Base-by-base conservation (phyloP, 2,113 vertebrate species). In the Ceyx margarethae region DNA sequence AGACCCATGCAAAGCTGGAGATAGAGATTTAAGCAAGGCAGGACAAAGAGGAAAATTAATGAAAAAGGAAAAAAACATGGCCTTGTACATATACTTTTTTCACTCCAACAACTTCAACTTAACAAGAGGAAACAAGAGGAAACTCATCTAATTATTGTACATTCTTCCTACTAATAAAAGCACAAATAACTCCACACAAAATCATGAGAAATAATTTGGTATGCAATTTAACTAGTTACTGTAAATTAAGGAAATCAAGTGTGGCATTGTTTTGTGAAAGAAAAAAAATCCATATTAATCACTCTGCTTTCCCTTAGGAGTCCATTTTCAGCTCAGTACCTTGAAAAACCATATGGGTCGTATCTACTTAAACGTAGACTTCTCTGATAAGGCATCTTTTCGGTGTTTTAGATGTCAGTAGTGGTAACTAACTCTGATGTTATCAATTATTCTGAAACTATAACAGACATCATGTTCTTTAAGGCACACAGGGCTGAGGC, bases 171-270 rank as follows among this genome's bases (percentile, higher is more conserved):
- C 51, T 76, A 37, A 18, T 15, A 65, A 67, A 82, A 85, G 28
- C 58, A 33, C 3, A 2, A 60, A 51, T 37, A 26, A 8, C 35
- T 54, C 50, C 78, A 79, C 16, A 56, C 22, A 69, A 79, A 73
- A 15, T 28, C 37, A 23, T 79, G 84, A 66, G 64, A 90, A 81
- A 93, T 75, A 71, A 77, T 85, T 87, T 58, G 25, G 17, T 26
- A 72, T 54, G 74, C 65, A 73, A 69, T 48, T 51, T 64, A 58
- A 89, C 42, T 45, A 69, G 64, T 51, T 84, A 66, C 77, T 86
- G 74, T 23, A 84, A 81, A 91, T 96, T 90, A 89, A 91, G 53
- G 83, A 94, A 88, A 78, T 57, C n/a, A 67, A 50, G 50, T 91
- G 77, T 91, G 50, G 22, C 62, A 81, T 90, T 86, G 65, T 83